A percentile compares a stretch with the other conserved stretches of the same genome.
These are phyloP conservation scores for Allophyes oxyacanthae DNA, from an alignment of 2,888 invertebrate genomes.

Conservation along the genomic window DNA sequence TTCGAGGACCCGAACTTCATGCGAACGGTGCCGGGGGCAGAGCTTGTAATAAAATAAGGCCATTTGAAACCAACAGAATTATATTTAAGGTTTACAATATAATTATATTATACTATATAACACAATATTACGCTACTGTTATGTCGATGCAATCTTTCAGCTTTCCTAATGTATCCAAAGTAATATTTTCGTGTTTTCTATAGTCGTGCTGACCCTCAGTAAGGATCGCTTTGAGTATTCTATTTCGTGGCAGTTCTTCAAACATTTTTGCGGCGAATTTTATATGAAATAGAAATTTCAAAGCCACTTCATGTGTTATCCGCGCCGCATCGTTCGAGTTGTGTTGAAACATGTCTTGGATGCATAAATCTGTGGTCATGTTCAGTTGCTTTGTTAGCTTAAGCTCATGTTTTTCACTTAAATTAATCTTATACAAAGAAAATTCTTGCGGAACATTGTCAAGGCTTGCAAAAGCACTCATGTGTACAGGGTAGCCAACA, in stretches of 20 bases:
- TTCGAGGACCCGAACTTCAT: no score
- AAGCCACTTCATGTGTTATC: background rate
- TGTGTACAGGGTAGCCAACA: slow-evolving; percentile 13
- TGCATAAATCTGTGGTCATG: slow-evolving; percentile 3
- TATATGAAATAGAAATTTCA: slow-evolving; percentile 8
- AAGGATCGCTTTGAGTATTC: slow-evolving; percentile 18
- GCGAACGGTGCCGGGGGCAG: no score
- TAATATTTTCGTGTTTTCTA: no score
- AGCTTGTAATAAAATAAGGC: no score
- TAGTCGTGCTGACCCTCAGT: background rate
- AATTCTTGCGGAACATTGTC: slow-evolving; percentile 33
- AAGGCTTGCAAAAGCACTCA: slow-evolving; percentile 4
- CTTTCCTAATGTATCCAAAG: background rate
- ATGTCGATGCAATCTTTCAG: background rate
- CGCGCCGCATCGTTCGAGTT: background rate
- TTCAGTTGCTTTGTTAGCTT: background rate
- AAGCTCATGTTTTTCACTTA: background rate
- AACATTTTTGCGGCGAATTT: slow-evolving; percentile 18
- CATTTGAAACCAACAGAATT: no score
- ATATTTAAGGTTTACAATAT: no score
- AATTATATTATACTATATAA: no score
- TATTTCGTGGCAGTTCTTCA: slow-evolving; percentile 15
- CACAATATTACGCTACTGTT: no score
- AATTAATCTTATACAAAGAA: slow-evolving; percentile 15
- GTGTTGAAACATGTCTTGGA: slow-evolving; percentile 30